A percentile compares a stretch with the other conserved stretches of the same genome.
Evolutionary conservation across 1,140 invertebrate genomes (phyloP).

Genomic region (Carposina sasakii): DNA sequence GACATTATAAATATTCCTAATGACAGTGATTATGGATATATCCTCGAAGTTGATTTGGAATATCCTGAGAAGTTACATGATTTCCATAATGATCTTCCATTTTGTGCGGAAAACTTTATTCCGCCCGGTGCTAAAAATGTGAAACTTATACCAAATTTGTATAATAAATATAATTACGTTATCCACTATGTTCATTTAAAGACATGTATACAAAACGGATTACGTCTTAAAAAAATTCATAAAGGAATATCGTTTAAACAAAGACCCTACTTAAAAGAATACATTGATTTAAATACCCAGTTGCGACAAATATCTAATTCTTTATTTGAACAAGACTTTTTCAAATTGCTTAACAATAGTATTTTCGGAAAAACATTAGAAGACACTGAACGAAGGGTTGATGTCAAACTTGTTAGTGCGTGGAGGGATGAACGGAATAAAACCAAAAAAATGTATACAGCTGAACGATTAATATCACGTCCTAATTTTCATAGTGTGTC

Average conservation of each 20-base stretch:
- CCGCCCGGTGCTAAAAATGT: conserved; percentile 8
- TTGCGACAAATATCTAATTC: conserved; percentile 36
- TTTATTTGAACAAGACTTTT: conserved; percentile 64
- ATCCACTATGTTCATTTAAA: conserved; percentile 54
- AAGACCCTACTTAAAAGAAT: conserved; percentile 45
- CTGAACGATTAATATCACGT: conserved; percentile 30
- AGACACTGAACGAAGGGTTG: conserved; percentile 31
- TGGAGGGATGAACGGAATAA: conserved; percentile 8
- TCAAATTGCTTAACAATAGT: conserved; percentile 62
- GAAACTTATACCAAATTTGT: conserved; percentile 38
- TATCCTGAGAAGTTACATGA: conserved; percentile 57
- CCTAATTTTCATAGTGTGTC: conserved; percentile 7
- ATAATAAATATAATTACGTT: conserved; percentile 49
- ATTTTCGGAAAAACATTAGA: conserved; percentile 68
- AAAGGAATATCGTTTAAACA: conserved; percentile 54
- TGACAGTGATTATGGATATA: conserved; percentile 45
- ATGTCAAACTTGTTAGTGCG: background rate
- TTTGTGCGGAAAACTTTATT: conserved; percentile 36
- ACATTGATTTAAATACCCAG: conserved; percentile 32
- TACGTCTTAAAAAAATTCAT: conserved; percentile 55
- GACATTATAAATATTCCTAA: conserved; percentile 27
- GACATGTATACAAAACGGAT: conserved; percentile 38
- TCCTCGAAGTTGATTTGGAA: conserved; percentile 46
- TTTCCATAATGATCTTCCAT: conserved; percentile 50
- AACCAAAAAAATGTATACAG: conserved; percentile 9